Base-by-base conservation (phyloP, 1,140 invertebrate genomes). In the Achatina immaculata region DNA sequence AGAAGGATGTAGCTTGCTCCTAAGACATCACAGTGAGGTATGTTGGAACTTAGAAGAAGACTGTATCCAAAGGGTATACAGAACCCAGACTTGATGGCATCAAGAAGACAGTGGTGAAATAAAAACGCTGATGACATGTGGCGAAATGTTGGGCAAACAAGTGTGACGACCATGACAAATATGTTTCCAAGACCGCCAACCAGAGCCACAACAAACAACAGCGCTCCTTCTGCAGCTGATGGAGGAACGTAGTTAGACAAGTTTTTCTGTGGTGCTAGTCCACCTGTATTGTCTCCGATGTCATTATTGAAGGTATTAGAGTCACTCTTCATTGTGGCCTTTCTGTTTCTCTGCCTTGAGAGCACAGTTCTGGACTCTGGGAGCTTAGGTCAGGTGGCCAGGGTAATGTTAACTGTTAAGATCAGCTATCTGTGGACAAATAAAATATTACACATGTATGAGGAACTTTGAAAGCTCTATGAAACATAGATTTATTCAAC, bases 1-100 rank as follows among this genome's bases (percentile, higher is more conserved):
- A 97, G 92, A 74, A 97, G 93, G 0, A 98, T 93, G 90, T 97
- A 98, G 14, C 95, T 95, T 24, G 96, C 96, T 89, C 97, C 96
- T 16, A 97, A 94, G n/a, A 96, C 91, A 24, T 95, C 95, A 89
- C 96, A 97, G 88, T 96, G 96, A 88, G 95, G 94, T 40, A 96
- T 95, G 0, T 95, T 95, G 86, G 95, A 94, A 90, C 95, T 96
- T 82, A 94, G 93, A 81, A 96, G 94, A 81, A 97, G 95, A 81
- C 95, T 95, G 55, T 95, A 95, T 16, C 83, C 86, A 75, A 86
- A 89, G 0, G 88, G 83, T 16, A 89, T 77, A 69, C 87, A 88
- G 69, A 87, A 87, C 14, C 79, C 62, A 0, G 88, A 85, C 51
- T 89, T 89, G 34, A 89, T 80, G 1, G 85, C 71, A 76, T 90